phyloP scores from a whole-genome alignment of 2,888 invertebrate species.

The Oegoconia quadripuncta region DNA sequence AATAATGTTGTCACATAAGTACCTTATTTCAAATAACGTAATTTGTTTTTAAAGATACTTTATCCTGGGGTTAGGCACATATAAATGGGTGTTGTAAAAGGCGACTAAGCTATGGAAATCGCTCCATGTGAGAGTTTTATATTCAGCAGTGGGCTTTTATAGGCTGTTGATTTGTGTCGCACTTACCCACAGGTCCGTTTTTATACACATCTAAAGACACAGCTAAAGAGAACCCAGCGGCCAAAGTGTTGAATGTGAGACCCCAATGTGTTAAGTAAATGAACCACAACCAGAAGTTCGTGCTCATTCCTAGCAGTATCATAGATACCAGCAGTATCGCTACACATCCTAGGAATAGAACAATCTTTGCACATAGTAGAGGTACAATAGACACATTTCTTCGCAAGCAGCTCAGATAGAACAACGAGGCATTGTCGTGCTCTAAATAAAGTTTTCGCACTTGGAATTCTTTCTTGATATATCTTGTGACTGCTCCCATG shows the following conservation, averaged over 20 bases:
- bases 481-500: constrained; percentile 34
- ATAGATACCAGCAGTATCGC: constrained; percentile 44
- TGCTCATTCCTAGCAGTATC: constrained; percentile 25
- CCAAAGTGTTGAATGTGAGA: constrained; percentile 42
- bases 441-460: constrained; percentile 39
- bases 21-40: too few species aligned
- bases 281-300: constrained; percentile 40
- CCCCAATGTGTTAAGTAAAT: constrained; percentile 69
- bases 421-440: constrained; percentile 46
- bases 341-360: constrained; percentile 48
- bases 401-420: constrained; percentile 52
- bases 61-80: too few species aligned
- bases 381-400: constrained; percentile 44
- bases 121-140: too few species aligned
- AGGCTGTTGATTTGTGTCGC: neutral
- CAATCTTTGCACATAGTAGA: constrained; percentile 39
- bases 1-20: too few species aligned
- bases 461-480: constrained; percentile 48
- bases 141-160: too few species aligned
- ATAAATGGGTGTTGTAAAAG: too few species aligned
- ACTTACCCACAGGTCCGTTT: constrained; percentile 53
- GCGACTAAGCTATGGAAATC: too few species aligned
- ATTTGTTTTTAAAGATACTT: too few species aligned
- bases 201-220: constrained; percentile 41
- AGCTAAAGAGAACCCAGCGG: constrained; percentile 42